Base-by-base conservation (phyloP, 1,140 invertebrate genomes). In the Arion vulgaris region DNA sequence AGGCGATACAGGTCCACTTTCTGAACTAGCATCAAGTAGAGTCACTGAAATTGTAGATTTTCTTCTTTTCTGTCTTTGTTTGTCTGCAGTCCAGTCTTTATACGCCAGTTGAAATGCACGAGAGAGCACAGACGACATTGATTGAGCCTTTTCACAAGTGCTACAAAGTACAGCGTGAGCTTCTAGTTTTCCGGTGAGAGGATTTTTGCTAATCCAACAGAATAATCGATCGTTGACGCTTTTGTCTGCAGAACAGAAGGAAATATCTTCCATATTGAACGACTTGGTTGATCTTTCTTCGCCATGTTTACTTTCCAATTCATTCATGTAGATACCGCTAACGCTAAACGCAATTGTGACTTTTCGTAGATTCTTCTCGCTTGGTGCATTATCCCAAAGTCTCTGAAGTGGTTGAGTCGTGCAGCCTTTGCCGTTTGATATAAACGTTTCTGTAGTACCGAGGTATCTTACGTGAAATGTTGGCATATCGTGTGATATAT, bases 131-230 rank as follows among this genome's bases (percentile, higher is more conserved):
- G 89, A 39, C 13, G 89, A 84, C 89, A 91, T 89, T 1, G 87
- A 81, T 39, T 88, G 85, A 0, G 90, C 89, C 49, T 87, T 88
- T 71, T 90, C 89, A 5, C 57, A 68, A 23, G 72, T 86, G 57
- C 86, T 87, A 74, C 90, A 91, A 49, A 90, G 57, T 0, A 89
- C 88, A 28, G 87, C 90, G 75, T 90, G 87, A 83, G 85, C 87
- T 62, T 87, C 45, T 53, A 90, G 78, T 26, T 76, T 78, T 0
- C 83, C 82, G 2, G 66, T 74, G 0, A 80, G 81, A 0, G 80
- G 49, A 17, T 82, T 74, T n/a, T 85, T 84, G 72, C 77, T 87
- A 72, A 91, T 90, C 90, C 90, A 91, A 36, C 87, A 86, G 72
- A 91, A 90, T 41, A 91, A 86, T 36, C 87, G 75, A 39, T 88